phyloP scores from a whole-genome alignment of 2,113 vertebrate species.

The Stigmatopora argus region DNA sequence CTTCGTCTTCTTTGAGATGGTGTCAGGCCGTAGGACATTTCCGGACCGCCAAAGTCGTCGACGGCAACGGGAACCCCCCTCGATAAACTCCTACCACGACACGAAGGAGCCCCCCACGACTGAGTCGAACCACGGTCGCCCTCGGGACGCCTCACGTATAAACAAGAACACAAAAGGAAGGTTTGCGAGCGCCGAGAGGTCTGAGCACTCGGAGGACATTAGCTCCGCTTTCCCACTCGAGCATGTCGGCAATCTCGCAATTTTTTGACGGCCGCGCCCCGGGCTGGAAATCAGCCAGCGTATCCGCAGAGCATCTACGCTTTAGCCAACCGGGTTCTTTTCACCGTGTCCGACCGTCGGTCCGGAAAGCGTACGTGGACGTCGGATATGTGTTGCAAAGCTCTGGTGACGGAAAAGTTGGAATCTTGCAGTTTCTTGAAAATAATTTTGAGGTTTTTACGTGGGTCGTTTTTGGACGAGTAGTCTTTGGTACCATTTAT shows the following conservation, averaged over 20 bases:
- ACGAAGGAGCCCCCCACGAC: conserved; percentile 27
- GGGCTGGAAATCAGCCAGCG: conserved; percentile 53
- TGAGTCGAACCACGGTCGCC: neutral
- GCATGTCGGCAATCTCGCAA: conserved; percentile 55
- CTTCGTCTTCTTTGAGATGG: conserved; percentile 2
- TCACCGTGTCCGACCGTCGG: conserved; percentile 36
- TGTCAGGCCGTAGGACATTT: conserved; percentile 49
- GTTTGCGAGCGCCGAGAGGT: conserved; percentile 25
- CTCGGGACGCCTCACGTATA: conserved; percentile 14
- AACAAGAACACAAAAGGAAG: conserved; percentile 19
- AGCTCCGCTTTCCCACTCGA: conserved; percentile 44
- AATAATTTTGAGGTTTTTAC: too few species aligned
- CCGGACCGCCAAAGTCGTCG: conserved; percentile 41
- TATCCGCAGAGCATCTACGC: conserved; percentile 36
- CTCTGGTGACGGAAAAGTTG: neutral
- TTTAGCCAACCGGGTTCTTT: conserved; percentile 35
- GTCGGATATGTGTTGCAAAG: conserved; percentile 10
- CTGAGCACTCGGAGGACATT: conserved; percentile 59
- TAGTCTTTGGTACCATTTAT: too few species aligned
- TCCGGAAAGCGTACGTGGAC: neutral
- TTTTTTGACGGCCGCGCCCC: conserved; percentile 52
- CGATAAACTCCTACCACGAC: conserved; percentile 37
- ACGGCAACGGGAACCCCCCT: conserved; percentile 16
- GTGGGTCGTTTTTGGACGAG: too few species aligned
- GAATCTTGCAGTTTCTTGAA: too few species aligned